Percentiles rank a stretch among this genome's conserved stretches.
Evolutionary conservation across 2,113 vertebrate genomes (phyloP).

Genomic region (Ochotona princeps): DNA sequence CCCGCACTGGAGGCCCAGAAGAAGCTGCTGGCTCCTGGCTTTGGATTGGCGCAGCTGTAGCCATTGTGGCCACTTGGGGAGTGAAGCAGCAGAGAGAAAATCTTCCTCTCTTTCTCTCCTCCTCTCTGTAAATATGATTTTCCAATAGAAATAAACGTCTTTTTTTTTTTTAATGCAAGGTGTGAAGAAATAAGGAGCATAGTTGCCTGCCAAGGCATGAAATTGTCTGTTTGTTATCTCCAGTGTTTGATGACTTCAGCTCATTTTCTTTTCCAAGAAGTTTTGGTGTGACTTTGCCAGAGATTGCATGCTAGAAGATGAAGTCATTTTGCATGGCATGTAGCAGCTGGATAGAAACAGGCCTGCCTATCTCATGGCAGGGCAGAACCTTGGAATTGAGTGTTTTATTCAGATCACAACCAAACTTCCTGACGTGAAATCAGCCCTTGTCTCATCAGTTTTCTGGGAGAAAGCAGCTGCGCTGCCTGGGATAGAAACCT

Average conservation of each 20-base stretch:
- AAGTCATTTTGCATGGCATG: not conserved
- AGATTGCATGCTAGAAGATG: constrained; percentile 60
- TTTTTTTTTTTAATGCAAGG: constrained; percentile 12
- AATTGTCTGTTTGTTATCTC: constrained; percentile 37
- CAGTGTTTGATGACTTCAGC: constrained; percentile 31
- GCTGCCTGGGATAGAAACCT: constrained; percentile 41
- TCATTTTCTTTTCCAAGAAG: not conserved
- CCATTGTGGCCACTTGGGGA: no score
- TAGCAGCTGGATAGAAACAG: constrained; percentile 52
- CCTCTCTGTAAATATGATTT: no score
- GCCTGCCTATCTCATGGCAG: not conserved
- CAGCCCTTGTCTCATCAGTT: constrained; percentile 30
- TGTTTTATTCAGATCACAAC: constrained; percentile 37
- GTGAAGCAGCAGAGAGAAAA: no score
- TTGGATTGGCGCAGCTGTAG: no score
- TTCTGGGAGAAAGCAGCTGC: constrained; percentile 51
- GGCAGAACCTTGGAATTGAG: not conserved
- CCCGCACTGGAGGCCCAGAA: no score
- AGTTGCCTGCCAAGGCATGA: not conserved
- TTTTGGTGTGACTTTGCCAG: constrained; percentile 55
- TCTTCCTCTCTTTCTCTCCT: no score
- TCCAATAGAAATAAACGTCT: no score
- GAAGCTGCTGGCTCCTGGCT: no score
- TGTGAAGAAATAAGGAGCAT: not conserved
- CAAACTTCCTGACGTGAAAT: constrained; percentile 50